A percentile compares a stretch with the other conserved stretches of the same genome.
phyloP scores from a whole-genome alignment of 2,797 vertebrate species.

The Melanotaenia pygmaea region DNA sequence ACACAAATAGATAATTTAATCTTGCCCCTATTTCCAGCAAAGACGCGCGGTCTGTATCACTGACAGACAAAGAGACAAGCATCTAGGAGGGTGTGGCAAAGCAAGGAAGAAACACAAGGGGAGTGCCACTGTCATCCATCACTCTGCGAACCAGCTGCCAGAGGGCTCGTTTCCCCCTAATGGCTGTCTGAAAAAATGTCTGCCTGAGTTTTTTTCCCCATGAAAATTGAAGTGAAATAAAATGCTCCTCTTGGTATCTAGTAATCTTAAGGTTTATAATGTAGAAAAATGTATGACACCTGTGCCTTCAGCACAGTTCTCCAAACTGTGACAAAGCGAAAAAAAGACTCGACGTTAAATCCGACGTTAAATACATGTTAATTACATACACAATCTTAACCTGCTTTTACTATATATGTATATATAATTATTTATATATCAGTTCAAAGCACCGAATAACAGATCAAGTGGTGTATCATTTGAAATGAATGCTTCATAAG shows the following conservation, averaged over 20 bases:
- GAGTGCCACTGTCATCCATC: constrained; percentile 53
- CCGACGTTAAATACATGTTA: not conserved
- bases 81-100: constrained; percentile 76
- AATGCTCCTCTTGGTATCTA: not conserved
- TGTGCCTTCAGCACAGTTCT: not conserved
- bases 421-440: not conserved
- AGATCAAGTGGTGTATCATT: not conserved
- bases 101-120: constrained; percentile 53
- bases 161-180: not conserved
- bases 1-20: constrained; percentile 40
- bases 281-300: constrained; percentile 8
- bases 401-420: not conserved
- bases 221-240: not conserved
- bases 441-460: not conserved
- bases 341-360: not conserved
- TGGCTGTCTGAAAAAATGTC: constrained; percentile 9
- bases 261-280: not conserved
- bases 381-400: not conserved
- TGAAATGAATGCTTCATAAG: not conserved
- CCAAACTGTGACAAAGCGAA: not conserved
- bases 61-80: constrained; percentile 62
- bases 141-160: constrained; percentile 36
- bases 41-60: constrained; percentile 24
- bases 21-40: constrained; percentile 43
- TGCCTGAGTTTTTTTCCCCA: not conserved